Conservation (phyloP, 1,140 invertebrate genomes). For the Stegodyphus dumicola region DNA sequence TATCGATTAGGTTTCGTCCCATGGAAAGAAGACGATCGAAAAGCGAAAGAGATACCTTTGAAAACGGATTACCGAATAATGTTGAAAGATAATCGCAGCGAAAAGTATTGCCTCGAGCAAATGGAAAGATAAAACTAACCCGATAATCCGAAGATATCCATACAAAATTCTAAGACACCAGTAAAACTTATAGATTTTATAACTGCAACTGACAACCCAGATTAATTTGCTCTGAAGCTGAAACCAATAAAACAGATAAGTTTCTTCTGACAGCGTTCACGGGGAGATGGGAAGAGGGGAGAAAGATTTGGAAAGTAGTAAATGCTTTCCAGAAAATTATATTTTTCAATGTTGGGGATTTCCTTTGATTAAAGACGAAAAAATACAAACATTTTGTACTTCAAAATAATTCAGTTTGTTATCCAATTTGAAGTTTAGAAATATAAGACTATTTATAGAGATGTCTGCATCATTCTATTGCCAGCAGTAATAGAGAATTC, state of each 20-base stretch:
- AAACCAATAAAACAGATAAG: slow-evolving; percentile 40
- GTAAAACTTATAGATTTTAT: slow-evolving; percentile 14
- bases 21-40: too few relatives aligned
- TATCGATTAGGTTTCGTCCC: too few relatives aligned
- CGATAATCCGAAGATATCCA: slow-evolving; percentile 36
- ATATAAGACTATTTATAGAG: too few relatives aligned
- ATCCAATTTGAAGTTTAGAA: too few relatives aligned
- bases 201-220: slow-evolving; percentile 26
- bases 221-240: slow-evolving; percentile 28
- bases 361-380: too few relatives aligned
- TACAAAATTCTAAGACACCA: slow-evolving; percentile 4
- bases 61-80: slow-evolving; percentile 40
- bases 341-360: too few relatives aligned
- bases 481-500: too few relatives aligned
- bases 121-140: slow-evolving; percentile 31
- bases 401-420: too few relatives aligned
- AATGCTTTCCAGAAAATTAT: too few relatives aligned
- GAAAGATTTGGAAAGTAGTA: background rate
- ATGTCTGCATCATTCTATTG: too few relatives aligned
- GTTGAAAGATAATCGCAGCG: slow-evolving; percentile 17
- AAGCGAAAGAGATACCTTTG: slow-evolving; percentile 4
- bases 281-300: background rate
- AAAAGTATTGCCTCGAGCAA: background rate
- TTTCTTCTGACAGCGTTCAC: background rate
- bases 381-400: too few relatives aligned